A percentile compares a stretch with the other conserved stretches of the same genome.
These are phyloP conservation scores for Drosophila saltans DNA, from an alignment of 1,140 invertebrate species.

Conservation along the genomic window DNA sequence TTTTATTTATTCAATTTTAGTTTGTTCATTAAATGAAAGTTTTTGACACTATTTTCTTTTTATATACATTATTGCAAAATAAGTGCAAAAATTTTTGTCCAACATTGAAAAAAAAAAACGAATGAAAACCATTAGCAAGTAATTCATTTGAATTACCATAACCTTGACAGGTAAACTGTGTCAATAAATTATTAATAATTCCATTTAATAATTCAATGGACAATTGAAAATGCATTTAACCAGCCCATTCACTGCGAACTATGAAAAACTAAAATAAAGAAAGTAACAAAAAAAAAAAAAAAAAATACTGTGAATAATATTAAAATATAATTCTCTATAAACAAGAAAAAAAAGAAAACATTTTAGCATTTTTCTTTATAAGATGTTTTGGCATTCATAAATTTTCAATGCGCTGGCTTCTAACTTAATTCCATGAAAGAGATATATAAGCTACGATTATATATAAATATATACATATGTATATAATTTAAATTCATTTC, in stretches of 20 bases:
- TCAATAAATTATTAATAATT: constrained; percentile 3
- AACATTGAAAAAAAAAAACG: no score
- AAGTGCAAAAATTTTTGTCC: no score
- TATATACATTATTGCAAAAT: no score
- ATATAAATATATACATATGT: neutral
- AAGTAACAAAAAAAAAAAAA: neutral
- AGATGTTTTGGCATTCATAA: constrained; percentile 7
- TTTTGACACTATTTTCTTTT: no score
- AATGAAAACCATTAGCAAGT: no score
- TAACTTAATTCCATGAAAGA: neutral
- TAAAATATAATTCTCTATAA: constrained; percentile 4
- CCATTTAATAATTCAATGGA: constrained; percentile 3
- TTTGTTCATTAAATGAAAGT: no score
- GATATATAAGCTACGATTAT: neutral
- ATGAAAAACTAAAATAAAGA: neutral
- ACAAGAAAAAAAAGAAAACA: neutral
- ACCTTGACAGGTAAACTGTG: neutral
- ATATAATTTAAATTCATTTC: no score
- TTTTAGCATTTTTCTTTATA: neutral
- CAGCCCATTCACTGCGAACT: neutral
- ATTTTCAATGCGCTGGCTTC: constrained; percentile 1
- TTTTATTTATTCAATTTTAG: no score
- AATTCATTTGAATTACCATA: neutral
- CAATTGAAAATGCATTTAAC: constrained; percentile 14
- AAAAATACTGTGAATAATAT: neutral